phyloP scores from a whole-genome alignment of 2,888 invertebrate genomes.

The Nemotelus pantherinus region DNA sequence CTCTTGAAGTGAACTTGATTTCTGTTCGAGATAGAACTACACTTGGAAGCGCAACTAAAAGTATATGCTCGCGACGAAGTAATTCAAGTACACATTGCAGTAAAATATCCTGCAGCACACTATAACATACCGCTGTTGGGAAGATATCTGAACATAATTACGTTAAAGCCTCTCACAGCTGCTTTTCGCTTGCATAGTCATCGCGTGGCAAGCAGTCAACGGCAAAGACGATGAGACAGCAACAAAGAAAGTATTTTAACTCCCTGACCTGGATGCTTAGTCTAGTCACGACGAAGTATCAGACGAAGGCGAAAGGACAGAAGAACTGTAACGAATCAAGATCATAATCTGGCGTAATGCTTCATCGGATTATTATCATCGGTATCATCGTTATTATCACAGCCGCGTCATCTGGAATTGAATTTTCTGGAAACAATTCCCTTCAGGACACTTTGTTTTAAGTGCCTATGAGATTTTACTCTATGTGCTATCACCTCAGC shows the following conservation, averaged over 20 bases:
- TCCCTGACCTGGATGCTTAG: too few species aligned
- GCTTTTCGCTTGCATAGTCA: conserved; percentile 3
- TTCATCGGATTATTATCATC: conserved; percentile 22
- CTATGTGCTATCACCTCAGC: too few species aligned
- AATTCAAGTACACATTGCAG: conserved; percentile 18
- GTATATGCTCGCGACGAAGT: background rate
- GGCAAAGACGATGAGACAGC: background rate
- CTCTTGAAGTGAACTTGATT: too few species aligned
- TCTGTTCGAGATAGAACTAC: too few species aligned
- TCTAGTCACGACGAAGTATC: background rate
- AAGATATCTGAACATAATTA: conserved; percentile 28
- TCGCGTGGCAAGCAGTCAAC: background rate
- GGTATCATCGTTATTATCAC: conserved; percentile 32
- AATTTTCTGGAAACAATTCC: conserved; percentile 31
- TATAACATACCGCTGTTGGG: conserved; percentile 2
- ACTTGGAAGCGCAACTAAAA: background rate
- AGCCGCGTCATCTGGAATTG: conserved; percentile 29
- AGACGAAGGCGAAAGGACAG: background rate
- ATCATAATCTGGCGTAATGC: conserved; percentile 22
- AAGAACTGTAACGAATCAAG: background rate
- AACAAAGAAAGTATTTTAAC: background rate
- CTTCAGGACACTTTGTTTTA: conserved; percentile 17
- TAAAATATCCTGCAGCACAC: conserved; percentile 21
- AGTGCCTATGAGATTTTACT: conserved; percentile 19
- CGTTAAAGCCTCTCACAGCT: conserved; percentile 13